A percentile compares a stretch with the other conserved stretches of the same genome.
These are phyloP conservation scores for Xiphorhynchus elegans DNA, from an alignment of 2,113 vertebrate genomes.

Conservation along the genomic window DNA sequence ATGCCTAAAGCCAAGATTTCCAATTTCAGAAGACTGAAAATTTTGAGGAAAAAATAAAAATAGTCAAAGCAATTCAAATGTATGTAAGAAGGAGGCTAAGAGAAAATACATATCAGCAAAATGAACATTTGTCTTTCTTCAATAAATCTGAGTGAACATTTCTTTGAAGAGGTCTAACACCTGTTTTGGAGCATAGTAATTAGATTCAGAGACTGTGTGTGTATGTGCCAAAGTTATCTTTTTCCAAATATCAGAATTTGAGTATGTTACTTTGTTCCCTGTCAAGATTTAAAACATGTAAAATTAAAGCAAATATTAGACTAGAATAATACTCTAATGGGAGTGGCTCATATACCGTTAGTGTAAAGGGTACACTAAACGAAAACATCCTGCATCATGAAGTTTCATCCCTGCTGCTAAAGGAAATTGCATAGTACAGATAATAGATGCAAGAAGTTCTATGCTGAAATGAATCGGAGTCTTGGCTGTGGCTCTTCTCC, in stretches of 20 bases:
- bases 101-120: neutral
- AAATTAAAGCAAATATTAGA: neutral
- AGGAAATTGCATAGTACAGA: neutral
- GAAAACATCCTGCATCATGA: neutral
- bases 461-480: neutral
- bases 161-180: neutral
- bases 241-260: neutral
- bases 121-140: neutral
- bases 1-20: slow-evolving; percentile 6
- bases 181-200: neutral
- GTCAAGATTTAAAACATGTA: neutral
- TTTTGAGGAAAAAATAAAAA: neutral
- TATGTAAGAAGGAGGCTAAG: neutral
- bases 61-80: neutral
- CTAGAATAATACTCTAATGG: neutral
- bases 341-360: neutral
- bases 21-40: neutral
- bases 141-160: neutral
- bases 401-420: slow-evolving; percentile 1
- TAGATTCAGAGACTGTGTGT: neutral
- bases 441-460: slow-evolving; percentile 3
- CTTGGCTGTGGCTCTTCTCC: neutral
- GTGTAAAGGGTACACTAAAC: neutral
- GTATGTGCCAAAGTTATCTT: neutral
- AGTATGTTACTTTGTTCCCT: neutral